These are phyloP conservation scores for Eledona agricola DNA, from an alignment of 2,888 invertebrate genomes.

Conservation along the genomic window DNA sequence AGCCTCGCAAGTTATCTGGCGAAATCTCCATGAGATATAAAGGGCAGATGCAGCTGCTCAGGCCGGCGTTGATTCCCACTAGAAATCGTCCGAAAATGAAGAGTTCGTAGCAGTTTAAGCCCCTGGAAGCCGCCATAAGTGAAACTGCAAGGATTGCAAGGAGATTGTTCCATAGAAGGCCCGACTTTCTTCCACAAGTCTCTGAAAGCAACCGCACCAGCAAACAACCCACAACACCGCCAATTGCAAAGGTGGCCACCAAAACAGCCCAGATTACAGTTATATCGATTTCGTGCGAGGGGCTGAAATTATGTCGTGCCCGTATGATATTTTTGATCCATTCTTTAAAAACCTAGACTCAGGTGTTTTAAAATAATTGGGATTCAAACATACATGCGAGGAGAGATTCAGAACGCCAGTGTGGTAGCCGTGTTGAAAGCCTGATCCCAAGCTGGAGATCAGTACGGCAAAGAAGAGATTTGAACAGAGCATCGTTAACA, in stretches of 20 bases:
- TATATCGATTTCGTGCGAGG: background rate
- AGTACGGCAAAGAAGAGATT: conserved; percentile 9
- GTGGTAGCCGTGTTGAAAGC: conserved; percentile 8
- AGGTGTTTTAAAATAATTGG: background rate
- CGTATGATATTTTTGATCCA: background rate
- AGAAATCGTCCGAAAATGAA: conserved; percentile 10
- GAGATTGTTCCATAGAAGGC: conserved; percentile 6
- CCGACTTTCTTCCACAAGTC: conserved; percentile 1
- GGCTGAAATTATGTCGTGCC: background rate
- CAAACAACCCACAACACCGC: conserved; percentile 10
- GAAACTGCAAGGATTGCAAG: conserved; percentile 1
- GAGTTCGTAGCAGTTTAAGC: conserved; percentile 2
- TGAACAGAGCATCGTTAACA: too few species aligned
- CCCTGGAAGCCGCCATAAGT: background rate
- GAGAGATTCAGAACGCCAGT: conserved; percentile 1
- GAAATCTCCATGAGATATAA: conserved; percentile 25
- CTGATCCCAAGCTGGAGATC: background rate
- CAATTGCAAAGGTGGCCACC: conserved; percentile 6
- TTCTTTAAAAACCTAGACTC: conserved; percentile 2
- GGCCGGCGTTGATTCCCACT: conserved; percentile 3
- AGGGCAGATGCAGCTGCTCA: conserved; percentile 6
- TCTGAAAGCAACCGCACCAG: conserved; percentile 3
- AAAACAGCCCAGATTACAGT: background rate
- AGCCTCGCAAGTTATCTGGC: conserved; percentile 7
- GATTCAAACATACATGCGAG: background rate